Base-by-base conservation (phyloP, 2,113 vertebrate species). In the Aleadryas rufinucha region DNA sequence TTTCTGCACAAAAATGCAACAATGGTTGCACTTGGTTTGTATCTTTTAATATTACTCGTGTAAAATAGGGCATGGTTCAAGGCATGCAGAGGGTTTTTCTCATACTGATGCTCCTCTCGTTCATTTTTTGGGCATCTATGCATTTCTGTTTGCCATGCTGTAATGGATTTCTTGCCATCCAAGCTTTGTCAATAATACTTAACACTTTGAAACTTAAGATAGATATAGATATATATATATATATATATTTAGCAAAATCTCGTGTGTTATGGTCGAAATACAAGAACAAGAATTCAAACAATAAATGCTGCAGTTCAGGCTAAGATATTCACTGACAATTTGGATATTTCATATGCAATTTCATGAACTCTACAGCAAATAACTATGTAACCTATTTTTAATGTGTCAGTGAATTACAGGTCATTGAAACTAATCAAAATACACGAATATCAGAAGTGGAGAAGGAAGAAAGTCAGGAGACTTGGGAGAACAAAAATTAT, bases 31-130 rank as follows among this genome's bases (percentile, higher is more conserved):
- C 11, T 49, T 3, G 15, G 26, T 90, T 53, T 74, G 3, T 47
- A 23, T 35, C 10, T 63, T 9, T 44, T 52, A 57, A 13, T 71
- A 20, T 47, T n/a, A 42, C 7, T 20, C 54, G 9, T 0, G 0
- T 56, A 72, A 80, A 93, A 77, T 13, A 72, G 5, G 28, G 3
- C 35, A 84, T 4, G 27, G 24, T 27, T 10, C 2, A 2, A 61
- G 22, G 50, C 57, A 69, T 3, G 2, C 6, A 54, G 39, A 52
- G 13, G 0, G 2, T 22, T 83, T 69, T 89, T 70, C 64, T 79
- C 19, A 50, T 17, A 6, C 1, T 56, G 23, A 7, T 37, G 5
- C 63, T 68, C 12, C 2, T 20, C 13, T 78, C 47, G 54, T 47
- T 71, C 9, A 35, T 33, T 35, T 87, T 85, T 70, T 78, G 35